These are phyloP conservation scores for Apis cerana DNA, from an alignment of 1,140 invertebrate species.

Conservation along the genomic window DNA sequence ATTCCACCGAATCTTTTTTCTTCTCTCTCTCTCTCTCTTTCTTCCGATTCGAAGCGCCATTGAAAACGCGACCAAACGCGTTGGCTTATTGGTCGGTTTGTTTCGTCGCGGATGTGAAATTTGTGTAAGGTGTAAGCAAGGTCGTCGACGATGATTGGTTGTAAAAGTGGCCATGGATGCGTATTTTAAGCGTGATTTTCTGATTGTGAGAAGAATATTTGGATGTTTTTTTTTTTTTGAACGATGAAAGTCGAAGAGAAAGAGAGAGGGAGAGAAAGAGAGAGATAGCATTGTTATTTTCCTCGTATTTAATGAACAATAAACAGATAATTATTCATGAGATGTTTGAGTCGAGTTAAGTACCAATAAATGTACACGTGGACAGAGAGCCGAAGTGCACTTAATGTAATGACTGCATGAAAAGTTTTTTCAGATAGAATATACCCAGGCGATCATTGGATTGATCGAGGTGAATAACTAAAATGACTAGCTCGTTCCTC, in stretches of 20 bases:
- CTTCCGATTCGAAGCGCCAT: not conserved
- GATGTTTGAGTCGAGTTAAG: not conserved
- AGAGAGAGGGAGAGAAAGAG: not conserved
- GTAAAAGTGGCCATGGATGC: no score
- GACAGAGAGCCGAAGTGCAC: constrained; percentile 1
- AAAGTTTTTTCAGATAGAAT: constrained; percentile 10
- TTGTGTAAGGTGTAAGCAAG: no score
- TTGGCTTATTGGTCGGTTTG: no score
- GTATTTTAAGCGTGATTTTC: no score
- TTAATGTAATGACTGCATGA: constrained; percentile 15
- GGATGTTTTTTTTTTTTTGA: no score
- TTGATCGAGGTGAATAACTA: constrained; percentile 7
- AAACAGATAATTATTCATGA: not conserved
- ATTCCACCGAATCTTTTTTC: not conserved
- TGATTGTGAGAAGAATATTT: no score
- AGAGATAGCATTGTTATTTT: not conserved
- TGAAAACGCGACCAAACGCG: not conserved
- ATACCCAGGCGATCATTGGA: constrained; percentile 1
- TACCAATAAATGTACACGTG: not conserved
- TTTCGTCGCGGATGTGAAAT: no score
- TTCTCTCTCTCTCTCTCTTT: not conserved
- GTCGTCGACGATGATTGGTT: no score
- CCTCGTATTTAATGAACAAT: not conserved
- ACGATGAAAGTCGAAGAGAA: no score
- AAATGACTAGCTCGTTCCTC: constrained; percentile 22